phyloP scores from a whole-genome alignment of 2,797 vertebrate genomes.

The Cryptoprocta ferox region DNA sequence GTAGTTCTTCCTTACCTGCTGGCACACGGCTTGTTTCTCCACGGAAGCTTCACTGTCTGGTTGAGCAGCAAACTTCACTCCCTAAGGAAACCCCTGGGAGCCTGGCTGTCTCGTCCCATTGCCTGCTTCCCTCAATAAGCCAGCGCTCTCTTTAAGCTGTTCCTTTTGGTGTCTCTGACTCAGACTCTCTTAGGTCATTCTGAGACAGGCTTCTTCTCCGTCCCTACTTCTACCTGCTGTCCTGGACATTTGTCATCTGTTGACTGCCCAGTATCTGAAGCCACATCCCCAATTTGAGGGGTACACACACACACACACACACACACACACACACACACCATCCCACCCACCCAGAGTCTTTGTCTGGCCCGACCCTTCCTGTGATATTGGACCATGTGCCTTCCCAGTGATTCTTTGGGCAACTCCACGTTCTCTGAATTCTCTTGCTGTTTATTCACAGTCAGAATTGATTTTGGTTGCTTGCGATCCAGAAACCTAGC shows the following conservation, averaged over 20 bases:
- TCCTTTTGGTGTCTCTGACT: slow-evolving; percentile 72
- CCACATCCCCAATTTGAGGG: background rate
- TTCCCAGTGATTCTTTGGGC: background rate
- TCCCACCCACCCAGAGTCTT: background rate
- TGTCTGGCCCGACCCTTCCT: background rate
- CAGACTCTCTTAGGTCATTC: slow-evolving; percentile 75
- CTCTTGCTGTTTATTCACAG: background rate
- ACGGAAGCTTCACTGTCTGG: background rate
- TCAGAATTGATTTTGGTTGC: background rate
- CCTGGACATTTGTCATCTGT: slow-evolving; percentile 66
- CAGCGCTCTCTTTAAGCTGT: slow-evolving; percentile 56
- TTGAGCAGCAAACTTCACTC: background rate
- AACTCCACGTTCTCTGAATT: background rate
- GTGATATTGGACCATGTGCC: background rate
- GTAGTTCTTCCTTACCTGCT: slow-evolving; percentile 62
- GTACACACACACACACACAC: background rate
- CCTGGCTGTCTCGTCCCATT: background rate
- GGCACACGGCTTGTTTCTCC: background rate
- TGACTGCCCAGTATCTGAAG: background rate
- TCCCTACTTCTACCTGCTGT: slow-evolving; percentile 69
- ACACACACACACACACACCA: too few species aligned
- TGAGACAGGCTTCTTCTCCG: slow-evolving; percentile 66
- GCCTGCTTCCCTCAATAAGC: background rate
- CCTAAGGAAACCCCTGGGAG: background rate
- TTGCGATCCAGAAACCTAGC: background rate